Evolutionary conservation across 2,797 vertebrate genomes (phyloP), one percentile per base, ranked within the genome.

Genomic region (Spondyliosoma cantharus): DNA sequence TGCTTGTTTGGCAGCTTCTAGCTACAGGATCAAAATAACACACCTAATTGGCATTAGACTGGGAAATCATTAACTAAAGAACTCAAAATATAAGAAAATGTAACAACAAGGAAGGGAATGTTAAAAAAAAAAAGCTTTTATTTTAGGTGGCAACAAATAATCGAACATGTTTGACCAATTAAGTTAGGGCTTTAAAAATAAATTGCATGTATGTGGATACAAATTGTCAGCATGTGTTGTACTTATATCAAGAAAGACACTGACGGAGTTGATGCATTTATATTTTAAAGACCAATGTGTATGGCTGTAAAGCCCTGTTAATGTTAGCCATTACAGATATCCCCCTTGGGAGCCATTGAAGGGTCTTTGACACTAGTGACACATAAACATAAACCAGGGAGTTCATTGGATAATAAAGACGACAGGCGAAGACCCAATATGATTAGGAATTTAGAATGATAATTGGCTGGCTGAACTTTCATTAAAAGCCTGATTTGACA

Each of bases 401-500:
- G 25, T 75, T 83, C 50, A 63, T n/a, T 82, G 63, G 74, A 67
- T 87, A 74, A 76, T 77, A 79, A 87, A 69, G 60, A 24, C 67
- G 57, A 9, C 32, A 68, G 32, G 43, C 79, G 66, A 56, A 67
- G 45, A 74, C 66, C 58, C 22, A 4, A 1, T 70, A 62, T 72
- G 74, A 82, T 77, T 56, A 75, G 59, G 17, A 81, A 63, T 80
- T 82, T 71, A 76, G 37, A 72, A 72, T 65, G 29, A 70, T 76
- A 76, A 85, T 84, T 68, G 63, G 79, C n/a, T 71, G 74, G 67
- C 60, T 63, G 66, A 78, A 85, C 81, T 75, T 69, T 57, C 69
- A 74, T 63, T 84, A 77, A 84, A 76, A 84, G 76, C 82, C 72
- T 78, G 6, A 78, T 82, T 65, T 80, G 70, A 81, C 65, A 71